Conservation (phyloP, 2,113 vertebrate species). For the Odontesthes bonariensis region DNA sequence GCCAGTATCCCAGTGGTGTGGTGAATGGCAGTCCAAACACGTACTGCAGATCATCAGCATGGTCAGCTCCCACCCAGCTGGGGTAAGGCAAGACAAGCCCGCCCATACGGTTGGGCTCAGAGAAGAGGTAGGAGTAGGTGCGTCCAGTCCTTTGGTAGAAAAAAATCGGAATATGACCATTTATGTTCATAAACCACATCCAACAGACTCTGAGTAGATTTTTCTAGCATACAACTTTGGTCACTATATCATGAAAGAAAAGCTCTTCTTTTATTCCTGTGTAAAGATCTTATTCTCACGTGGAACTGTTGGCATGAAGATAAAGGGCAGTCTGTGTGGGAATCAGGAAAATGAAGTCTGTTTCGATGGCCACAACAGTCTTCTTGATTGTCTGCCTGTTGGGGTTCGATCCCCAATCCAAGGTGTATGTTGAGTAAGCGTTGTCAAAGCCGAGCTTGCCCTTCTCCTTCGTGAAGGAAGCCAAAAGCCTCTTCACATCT, state of each 20-base stretch:
- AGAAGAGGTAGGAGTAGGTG: conserved; percentile 92
- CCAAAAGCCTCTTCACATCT: conserved; percentile 80
- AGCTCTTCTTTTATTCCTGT: neutral
- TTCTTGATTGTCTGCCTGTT: conserved; percentile 84
- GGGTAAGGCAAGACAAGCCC: conserved; percentile 78
- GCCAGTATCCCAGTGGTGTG: conserved; percentile 84
- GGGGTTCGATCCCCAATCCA: conserved; percentile 78
- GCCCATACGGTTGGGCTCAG: conserved; percentile 86
- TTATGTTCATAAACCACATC: neutral
- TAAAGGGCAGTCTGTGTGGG: conserved; percentile 86
- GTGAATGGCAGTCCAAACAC: conserved; percentile 93
- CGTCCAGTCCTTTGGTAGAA: conserved; percentile 56
- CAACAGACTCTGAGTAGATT: neutral
- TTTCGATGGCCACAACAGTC: conserved; percentile 86
- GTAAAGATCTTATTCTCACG: conserved; percentile 76
- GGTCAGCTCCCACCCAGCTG: conserved; percentile 93
- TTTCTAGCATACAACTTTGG: neutral
- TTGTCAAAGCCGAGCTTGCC: conserved; percentile 70
- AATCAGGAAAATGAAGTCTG: conserved; percentile 91
- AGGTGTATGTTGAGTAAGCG: conserved; percentile 83
- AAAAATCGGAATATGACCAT: neutral
- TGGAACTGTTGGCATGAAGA: conserved; percentile 84
- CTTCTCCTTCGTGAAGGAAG: conserved; percentile 78
- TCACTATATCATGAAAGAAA: neutral
- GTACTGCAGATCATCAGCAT: conserved; percentile 91